Evolutionary conservation across 2,888 invertebrate genomes (phyloP).

Genomic region (Acanthosoma haemorrhoidale): DNA sequence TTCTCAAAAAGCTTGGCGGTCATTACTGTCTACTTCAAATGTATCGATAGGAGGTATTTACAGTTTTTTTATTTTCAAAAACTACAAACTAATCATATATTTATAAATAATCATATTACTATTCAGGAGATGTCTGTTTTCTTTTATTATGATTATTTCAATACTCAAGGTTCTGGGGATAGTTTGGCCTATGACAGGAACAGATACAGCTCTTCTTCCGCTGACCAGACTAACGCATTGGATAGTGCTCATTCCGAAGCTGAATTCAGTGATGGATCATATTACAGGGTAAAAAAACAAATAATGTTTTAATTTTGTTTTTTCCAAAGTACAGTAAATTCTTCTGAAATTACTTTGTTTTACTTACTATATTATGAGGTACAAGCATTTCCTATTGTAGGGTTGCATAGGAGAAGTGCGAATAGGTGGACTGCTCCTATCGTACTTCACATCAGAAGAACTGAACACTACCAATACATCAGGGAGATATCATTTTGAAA

Average conservation of each 20-base stretch:
- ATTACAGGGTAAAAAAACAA: background rate
- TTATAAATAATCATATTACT: background rate
- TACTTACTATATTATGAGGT: no score
- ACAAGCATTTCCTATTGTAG: conserved; percentile 46
- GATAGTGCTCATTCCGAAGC: conserved; percentile 25
- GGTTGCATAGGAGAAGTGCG: conserved; percentile 86
- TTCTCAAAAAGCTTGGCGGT: conserved; percentile 42
- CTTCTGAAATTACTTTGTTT: no score
- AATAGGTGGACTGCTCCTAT: conserved; percentile 74
- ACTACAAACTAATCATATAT: no score
- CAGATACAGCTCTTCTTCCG: conserved; percentile 28
- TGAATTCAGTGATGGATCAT: background rate
- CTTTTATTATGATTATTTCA: background rate
- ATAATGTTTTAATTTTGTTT: background rate
- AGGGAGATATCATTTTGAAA: conserved; percentile 46
- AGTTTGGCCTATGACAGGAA: conserved; percentile 23
- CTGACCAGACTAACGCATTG: conserved; percentile 34
- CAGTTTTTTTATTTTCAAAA: background rate
- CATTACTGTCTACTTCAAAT: conserved; percentile 40
- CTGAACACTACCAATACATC: conserved; percentile 55
- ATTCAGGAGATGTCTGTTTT: background rate
- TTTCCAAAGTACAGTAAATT: no score
- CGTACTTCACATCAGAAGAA: conserved; percentile 73
- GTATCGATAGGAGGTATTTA: conserved; percentile 36
- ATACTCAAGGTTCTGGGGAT: conserved; percentile 20